phyloP scores from a whole-genome alignment of 1,140 invertebrate species.

The Idris sp. region DNA sequence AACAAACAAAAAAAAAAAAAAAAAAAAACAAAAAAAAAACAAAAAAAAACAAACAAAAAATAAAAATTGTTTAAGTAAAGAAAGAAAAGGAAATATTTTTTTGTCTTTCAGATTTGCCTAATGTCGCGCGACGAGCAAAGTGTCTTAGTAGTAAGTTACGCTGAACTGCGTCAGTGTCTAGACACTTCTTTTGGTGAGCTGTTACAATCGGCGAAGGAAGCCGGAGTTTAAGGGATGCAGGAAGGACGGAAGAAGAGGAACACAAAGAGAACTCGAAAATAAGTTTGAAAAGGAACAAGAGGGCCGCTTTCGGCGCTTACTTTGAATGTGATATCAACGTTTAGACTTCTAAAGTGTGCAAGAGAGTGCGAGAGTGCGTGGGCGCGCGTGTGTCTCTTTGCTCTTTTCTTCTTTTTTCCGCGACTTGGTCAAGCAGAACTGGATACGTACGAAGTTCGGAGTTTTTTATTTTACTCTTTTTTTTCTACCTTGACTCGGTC shows the following conservation, averaged over 20 bases:
- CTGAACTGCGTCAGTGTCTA: constrained; percentile 95
- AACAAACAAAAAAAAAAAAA: no score
- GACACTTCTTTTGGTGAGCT: constrained; percentile 94
- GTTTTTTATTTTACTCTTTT: constrained; percentile 12
- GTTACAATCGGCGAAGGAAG: constrained; percentile 80
- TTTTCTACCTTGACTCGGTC: no score
- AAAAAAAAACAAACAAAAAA: no score
- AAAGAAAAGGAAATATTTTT: no score
- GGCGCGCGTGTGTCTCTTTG: constrained; percentile 57
- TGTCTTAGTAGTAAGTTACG: constrained; percentile 95
- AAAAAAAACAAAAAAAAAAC: no score
- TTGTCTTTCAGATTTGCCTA: constrained; percentile 90
- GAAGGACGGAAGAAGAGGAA: constrained; percentile 44
- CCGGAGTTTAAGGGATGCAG: constrained; percentile 61
- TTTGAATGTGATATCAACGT: constrained; percentile 77
- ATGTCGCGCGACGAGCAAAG: constrained; percentile 98
- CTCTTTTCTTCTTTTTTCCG: constrained; percentile 64
- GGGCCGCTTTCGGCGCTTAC: constrained; percentile 63
- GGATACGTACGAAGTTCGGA: constrained; percentile 31
- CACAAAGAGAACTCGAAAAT: constrained; percentile 60
- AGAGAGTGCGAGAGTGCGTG: constrained; percentile 47
- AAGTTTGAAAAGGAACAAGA: constrained; percentile 55
- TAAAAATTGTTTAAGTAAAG: no score
- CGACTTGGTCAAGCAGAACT: constrained; percentile 51
- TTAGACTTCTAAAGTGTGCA: constrained; percentile 67